phyloP scores from a whole-genome alignment of 2,113 vertebrate genomes.

The Dendropsophus ebraccatus region DNA sequence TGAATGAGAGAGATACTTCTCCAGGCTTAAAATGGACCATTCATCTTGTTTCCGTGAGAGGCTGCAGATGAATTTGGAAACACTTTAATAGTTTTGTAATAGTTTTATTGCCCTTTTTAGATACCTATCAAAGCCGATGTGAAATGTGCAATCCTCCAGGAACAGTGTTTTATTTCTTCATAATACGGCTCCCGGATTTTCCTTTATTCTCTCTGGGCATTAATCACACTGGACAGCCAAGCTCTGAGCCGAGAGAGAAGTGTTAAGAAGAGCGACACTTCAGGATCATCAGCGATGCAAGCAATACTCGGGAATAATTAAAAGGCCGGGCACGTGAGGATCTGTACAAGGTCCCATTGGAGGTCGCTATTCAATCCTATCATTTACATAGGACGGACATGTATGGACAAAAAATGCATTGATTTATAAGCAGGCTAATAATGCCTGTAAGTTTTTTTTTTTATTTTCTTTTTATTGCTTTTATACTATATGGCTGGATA shows the following conservation, averaged over 20 bases:
- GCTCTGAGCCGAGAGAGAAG: neutral
- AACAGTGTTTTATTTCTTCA: constrained; percentile 50
- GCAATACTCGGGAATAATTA: neutral
- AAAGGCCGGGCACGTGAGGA: neutral
- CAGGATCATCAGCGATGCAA: constrained; percentile 2
- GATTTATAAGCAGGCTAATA: neutral
- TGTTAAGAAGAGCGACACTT: neutral
- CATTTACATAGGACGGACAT: neutral
- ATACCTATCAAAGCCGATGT: constrained; percentile 54
- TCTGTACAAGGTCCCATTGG: neutral
- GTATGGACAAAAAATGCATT: neutral
- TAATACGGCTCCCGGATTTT: constrained; percentile 40
- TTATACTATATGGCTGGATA: neutral
- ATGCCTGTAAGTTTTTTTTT: too few relatives aligned
- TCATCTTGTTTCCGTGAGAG: constrained; percentile 51
- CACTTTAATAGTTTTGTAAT: constrained; percentile 56
- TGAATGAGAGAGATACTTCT: constrained; percentile 57
- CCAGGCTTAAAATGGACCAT: constrained; percentile 47
- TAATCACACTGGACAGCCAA: constrained; percentile 31
- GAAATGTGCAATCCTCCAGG: constrained; percentile 31
- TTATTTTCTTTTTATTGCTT: too few relatives aligned
- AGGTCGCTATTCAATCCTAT: neutral
- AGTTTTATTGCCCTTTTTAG: constrained; percentile 49
- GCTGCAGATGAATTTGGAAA: constrained; percentile 36
- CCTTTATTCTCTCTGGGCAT: constrained; percentile 6